phyloP scores from a whole-genome alignment of 2,797 vertebrate genomes.

The Falco peregrinus region DNA sequence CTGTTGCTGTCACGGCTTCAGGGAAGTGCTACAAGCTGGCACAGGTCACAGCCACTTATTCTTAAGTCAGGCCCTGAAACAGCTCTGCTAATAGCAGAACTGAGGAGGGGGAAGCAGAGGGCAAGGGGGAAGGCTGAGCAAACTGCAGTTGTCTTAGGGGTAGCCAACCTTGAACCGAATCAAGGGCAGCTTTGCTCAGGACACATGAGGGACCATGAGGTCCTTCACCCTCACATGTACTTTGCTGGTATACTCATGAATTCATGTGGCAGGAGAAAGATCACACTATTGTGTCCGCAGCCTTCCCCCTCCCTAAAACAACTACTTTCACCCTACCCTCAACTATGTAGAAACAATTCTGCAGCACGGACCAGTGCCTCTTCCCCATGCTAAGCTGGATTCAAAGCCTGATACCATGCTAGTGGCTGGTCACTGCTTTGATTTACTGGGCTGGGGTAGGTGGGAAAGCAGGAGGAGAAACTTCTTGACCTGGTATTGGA shows the following conservation, averaged over 20 bases:
- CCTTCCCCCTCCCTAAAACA: neutral
- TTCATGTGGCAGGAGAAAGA: neutral
- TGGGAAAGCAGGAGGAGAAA: neutral
- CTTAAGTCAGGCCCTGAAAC: neutral
- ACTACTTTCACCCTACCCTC: neutral
- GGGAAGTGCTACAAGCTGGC: neutral
- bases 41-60: neutral
- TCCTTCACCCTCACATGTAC: neutral
- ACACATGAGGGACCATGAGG: accelerated
- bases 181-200: neutral
- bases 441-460: neutral
- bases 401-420: neutral
- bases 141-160: neutral
- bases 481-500: neutral
- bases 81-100: neutral
- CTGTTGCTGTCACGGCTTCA: neutral
- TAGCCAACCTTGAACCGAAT: accelerated
- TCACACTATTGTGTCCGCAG: neutral
- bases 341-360: neutral
- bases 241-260: neutral
- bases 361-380: neutral
- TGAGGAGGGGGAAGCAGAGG: neutral
- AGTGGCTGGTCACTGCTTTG: neutral
- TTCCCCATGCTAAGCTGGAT: neutral
- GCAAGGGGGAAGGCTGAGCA: neutral